phyloP scores from a whole-genome alignment of 2,113 vertebrate genomes.

The Peromyscus californicus region DNA sequence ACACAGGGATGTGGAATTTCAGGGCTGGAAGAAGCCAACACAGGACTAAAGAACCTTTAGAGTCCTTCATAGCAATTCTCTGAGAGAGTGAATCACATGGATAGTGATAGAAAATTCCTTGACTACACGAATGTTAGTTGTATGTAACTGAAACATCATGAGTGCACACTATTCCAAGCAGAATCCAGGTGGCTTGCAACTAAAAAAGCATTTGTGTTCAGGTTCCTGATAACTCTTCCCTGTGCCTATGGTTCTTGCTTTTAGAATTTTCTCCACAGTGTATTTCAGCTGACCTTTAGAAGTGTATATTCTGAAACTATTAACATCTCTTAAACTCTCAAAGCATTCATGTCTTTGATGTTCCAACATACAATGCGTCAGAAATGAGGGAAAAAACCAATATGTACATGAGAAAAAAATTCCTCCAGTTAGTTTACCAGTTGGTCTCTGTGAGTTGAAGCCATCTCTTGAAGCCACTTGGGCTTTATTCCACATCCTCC shows the following conservation, averaged over 20 bases:
- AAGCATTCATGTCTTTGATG: background rate
- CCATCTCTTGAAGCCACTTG: background rate
- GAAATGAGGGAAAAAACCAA: background rate
- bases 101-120: background rate
- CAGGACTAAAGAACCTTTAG: background rate
- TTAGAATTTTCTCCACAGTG: background rate
- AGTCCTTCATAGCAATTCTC: background rate
- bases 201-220: background rate
- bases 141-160: background rate
- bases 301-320: background rate
- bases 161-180: background rate
- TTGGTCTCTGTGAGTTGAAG: background rate
- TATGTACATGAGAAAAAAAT: background rate
- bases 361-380: background rate
- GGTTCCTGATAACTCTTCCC: fast-evolving
- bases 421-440: background rate
- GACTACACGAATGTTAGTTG: background rate
- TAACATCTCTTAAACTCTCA: background rate
- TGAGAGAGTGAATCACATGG: background rate
- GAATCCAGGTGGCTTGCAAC: background rate
- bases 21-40: background rate
- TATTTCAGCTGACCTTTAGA: background rate
- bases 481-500: background rate
- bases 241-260: background rate
- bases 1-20: background rate